These are phyloP conservation scores for Drosophila kurseongensis DNA, from an alignment of 1,140 invertebrate species.

Conservation along the genomic window DNA sequence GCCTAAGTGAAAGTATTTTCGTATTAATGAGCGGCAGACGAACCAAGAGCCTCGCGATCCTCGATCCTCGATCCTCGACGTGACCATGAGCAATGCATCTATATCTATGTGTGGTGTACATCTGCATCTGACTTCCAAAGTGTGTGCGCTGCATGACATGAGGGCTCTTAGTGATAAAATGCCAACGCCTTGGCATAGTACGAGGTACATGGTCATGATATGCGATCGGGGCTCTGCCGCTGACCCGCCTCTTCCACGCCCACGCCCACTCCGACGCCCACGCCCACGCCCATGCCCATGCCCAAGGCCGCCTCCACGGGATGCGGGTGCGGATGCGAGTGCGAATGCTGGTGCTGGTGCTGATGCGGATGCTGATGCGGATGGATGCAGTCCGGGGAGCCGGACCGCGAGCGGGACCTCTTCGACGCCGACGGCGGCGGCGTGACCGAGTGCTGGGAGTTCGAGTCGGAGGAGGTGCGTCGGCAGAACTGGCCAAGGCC, in stretches of 20 bases:
- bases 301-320: no score
- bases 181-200: conserved; percentile 80
- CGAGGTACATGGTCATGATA: conserved; percentile 84
- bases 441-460: conserved; percentile 84
- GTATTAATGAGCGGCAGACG: conserved; percentile 39
- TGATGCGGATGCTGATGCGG: no score
- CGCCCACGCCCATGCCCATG: not conserved
- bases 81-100: conserved; percentile 60
- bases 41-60: not conserved
- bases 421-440: conserved; percentile 58
- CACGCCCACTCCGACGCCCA: conserved; percentile 7
- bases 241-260: conserved; percentile 30
- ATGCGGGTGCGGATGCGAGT: no score
- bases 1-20: conserved; percentile 64
- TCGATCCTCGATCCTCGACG: conserved; percentile 14
- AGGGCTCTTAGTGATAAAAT: conserved; percentile 67
- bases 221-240: conserved; percentile 71
- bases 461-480: conserved; percentile 82
- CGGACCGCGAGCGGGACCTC: conserved; percentile 36
- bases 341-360: no score
- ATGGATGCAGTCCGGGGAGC: conserved; percentile 15
- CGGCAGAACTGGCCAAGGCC: conserved; percentile 78
- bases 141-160: conserved; percentile 4
- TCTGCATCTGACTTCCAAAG: conserved; percentile 3
- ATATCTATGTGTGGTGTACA: not conserved